These are phyloP conservation scores for Amphipyra tragopoginis DNA, from an alignment of 2,888 invertebrate genomes.

Conservation along the genomic window DNA sequence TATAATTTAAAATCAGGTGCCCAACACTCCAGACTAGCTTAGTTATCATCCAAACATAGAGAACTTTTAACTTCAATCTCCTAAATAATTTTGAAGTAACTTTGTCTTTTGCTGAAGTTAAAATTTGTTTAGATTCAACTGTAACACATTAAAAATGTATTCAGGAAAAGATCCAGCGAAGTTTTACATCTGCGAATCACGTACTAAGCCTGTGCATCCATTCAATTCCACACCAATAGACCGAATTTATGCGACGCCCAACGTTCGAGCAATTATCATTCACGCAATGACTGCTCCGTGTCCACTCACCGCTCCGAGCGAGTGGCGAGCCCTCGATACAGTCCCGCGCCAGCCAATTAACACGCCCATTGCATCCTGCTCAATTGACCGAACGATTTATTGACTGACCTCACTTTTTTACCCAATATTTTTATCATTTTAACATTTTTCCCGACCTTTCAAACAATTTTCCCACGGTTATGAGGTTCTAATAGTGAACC, in stretches of 20 bases:
- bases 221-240: constrained; percentile 81
- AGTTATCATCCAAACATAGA: no score
- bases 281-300: constrained; percentile 81
- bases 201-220: constrained; percentile 74
- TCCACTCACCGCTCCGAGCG: constrained; percentile 74
- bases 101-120: no score
- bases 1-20: no score
- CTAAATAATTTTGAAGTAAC: no score
- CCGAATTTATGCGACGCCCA: constrained; percentile 77
- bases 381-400: constrained; percentile 84
- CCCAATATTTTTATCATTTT: constrained; percentile 57
- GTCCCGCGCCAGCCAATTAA: constrained; percentile 82
- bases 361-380: constrained; percentile 84
- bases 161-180: constrained; percentile 50
- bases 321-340: constrained; percentile 53
- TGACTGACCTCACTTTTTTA: constrained; percentile 68
- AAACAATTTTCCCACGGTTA: constrained; percentile 87
- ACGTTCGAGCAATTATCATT: constrained; percentile 84
- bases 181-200: constrained; percentile 48
- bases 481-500: constrained; percentile 88
- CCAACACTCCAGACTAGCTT: no score
- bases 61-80: no score
- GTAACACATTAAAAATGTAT: not conserved
- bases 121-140: not conserved
- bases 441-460: constrained; percentile 47